Evolutionary conservation across 2,797 vertebrate genomes (phyloP).

Genomic region (Nyctalus aviator): DNA sequence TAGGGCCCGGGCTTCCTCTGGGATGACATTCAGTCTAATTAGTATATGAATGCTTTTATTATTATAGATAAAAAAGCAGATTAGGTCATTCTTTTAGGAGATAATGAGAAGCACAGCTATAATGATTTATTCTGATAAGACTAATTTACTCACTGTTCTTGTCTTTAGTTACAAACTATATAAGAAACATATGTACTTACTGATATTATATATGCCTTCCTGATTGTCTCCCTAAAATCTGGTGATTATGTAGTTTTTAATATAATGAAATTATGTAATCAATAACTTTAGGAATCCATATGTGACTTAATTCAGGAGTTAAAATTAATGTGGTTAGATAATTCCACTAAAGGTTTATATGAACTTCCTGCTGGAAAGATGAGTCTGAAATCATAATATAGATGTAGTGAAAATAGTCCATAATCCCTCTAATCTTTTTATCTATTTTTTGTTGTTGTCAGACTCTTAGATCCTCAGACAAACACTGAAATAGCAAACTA

Average conservation of each 20-base stretch:
- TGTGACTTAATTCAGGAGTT: background rate
- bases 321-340: background rate
- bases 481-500: slow-evolving; percentile 98
- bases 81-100: slow-evolving; percentile 16
- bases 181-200: slow-evolving; percentile 8
- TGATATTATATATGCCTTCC: slow-evolving; percentile 12
- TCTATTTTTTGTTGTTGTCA: slow-evolving; percentile 79
- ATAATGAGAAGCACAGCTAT: background rate
- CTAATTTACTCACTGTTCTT: slow-evolving; percentile 6
- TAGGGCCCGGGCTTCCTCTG: no score
- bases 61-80: background rate
- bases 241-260: background rate
- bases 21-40: no score
- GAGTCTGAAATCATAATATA: slow-evolving; percentile 1
- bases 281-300: background rate
- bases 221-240: slow-evolving; percentile 9
- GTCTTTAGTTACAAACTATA: background rate
- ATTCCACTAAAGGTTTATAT: background rate
- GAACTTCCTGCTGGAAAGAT: slow-evolving; percentile 21
- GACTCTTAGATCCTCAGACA: slow-evolving; percentile 96
- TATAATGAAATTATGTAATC: slow-evolving; percentile 25
- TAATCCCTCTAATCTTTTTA: slow-evolving; percentile 11
- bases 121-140: slow-evolving; percentile 3
- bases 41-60: no score
- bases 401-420: background rate